Conservation (phyloP, 2,113 vertebrate genomes). For the Echinops telfairi region DNA sequence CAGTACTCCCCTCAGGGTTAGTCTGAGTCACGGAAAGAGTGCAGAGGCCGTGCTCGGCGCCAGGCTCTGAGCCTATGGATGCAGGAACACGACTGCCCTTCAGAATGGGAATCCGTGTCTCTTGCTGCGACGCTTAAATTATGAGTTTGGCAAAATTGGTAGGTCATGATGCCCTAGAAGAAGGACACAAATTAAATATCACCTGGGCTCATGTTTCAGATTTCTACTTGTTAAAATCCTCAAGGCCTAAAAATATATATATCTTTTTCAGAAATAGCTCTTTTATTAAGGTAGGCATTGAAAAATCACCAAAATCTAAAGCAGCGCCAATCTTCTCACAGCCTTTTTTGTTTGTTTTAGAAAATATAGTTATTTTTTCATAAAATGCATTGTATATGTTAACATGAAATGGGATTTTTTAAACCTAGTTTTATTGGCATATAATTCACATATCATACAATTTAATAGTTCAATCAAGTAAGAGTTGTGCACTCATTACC, state of each 20-base stretch:
- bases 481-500: too few relatives aligned
- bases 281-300: too few relatives aligned
- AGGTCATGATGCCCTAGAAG: not conserved
- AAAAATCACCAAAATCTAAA: too few relatives aligned
- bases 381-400: too few relatives aligned
- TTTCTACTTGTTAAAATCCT: conserved; percentile 54
- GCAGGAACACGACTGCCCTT: not conserved
- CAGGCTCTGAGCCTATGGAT: not conserved
- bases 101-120: not conserved
- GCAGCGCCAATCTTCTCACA: too few relatives aligned
- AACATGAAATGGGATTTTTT: too few relatives aligned
- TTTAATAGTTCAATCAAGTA: too few relatives aligned
- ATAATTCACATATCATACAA: too few relatives aligned
- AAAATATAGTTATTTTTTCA: too few relatives aligned
- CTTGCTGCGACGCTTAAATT: conserved; percentile 4
- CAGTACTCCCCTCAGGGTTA: not conserved
- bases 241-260: not conserved
- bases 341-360: too few relatives aligned
- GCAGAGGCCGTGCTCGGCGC: not conserved
- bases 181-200: conserved; percentile 41
- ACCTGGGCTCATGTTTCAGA: not conserved
- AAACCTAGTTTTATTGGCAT: too few relatives aligned
- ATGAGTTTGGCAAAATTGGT: conserved; percentile 13
- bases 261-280: too few relatives aligned
- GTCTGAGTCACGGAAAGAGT: not conserved